These are phyloP conservation scores for Corythornis leucogaster DNA, from an alignment of 2,797 vertebrate genomes.

Conservation along the genomic window DNA sequence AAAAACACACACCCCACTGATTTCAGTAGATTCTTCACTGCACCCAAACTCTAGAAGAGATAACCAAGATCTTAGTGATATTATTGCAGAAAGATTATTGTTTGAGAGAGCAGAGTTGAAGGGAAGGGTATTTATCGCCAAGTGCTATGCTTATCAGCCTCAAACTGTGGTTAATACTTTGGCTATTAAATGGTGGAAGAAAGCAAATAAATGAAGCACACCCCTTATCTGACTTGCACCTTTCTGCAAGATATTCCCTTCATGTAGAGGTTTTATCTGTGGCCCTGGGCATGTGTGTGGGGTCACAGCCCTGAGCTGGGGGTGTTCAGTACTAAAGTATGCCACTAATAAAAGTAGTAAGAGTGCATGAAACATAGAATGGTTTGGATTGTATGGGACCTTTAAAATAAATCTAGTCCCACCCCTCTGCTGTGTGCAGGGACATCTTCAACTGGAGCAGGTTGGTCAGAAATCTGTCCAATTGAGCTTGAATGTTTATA, in stretches of 20 bases:
- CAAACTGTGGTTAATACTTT: neutral
- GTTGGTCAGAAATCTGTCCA: neutral
- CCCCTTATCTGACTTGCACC: neutral
- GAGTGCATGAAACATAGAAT: neutral
- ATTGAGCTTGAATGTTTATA: neutral
- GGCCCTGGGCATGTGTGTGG: neutral
- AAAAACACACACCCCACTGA: neutral
- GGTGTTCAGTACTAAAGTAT: neutral
- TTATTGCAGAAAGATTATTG: neutral
- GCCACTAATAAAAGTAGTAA: neutral
- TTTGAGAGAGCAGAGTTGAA: neutral
- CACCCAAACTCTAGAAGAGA: neutral
- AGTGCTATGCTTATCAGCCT: neutral
- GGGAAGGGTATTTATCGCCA: neutral
- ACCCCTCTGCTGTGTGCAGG: neutral
- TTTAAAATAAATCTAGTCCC: neutral
- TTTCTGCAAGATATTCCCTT: neutral
- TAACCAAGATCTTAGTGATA: conserved; percentile 22
- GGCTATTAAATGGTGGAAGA: neutral
- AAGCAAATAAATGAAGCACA: neutral
- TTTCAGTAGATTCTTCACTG: neutral
- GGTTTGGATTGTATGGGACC: neutral
- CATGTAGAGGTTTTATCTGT: neutral
- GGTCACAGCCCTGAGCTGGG: neutral
- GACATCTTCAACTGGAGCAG: neutral